Evolutionary conservation across 2,888 invertebrate species (phyloP).

Genomic region (Girardia tigrina): DNA sequence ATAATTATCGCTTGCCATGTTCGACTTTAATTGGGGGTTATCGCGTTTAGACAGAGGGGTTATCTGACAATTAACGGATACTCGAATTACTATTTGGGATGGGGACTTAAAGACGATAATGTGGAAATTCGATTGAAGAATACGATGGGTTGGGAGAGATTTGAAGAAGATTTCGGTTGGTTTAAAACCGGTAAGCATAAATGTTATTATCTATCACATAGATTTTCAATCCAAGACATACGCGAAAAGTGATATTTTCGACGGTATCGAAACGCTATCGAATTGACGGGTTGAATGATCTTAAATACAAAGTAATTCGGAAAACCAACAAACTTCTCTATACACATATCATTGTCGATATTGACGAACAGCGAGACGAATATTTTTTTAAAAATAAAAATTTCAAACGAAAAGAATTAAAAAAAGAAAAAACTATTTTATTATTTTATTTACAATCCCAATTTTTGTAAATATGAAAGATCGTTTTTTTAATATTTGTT

Average conservation of each 20-base stretch:
- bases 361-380: conserved; percentile 12
- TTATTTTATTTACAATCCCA: background rate
- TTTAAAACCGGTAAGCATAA: conserved; percentile 25
- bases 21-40: conserved; percentile 21
- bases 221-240: conserved; percentile 18
- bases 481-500: background rate
- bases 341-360: conserved; percentile 29
- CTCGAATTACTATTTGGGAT: conserved; percentile 35
- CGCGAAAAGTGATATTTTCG: conserved; percentile 27
- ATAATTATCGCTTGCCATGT: conserved; percentile 31
- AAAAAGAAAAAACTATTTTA: background rate
- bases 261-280: background rate
- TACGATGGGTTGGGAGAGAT: conserved; percentile 7
- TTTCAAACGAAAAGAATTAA: too few species aligned
- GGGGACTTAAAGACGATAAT: conserved; percentile 34
- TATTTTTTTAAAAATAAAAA: too few species aligned
- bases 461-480: background rate
- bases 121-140: conserved; percentile 33
- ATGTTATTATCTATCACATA: background rate
- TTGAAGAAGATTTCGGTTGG: conserved; percentile 14
- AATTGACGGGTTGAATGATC: conserved; percentile 20
- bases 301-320: conserved; percentile 25
- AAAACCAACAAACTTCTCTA: background rate
- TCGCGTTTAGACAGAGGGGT: conserved; percentile 28
- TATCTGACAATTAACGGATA: conserved; percentile 29